phyloP scores from a whole-genome alignment of 2,797 vertebrate genomes.

The Paratrypauchen microcephalus region DNA sequence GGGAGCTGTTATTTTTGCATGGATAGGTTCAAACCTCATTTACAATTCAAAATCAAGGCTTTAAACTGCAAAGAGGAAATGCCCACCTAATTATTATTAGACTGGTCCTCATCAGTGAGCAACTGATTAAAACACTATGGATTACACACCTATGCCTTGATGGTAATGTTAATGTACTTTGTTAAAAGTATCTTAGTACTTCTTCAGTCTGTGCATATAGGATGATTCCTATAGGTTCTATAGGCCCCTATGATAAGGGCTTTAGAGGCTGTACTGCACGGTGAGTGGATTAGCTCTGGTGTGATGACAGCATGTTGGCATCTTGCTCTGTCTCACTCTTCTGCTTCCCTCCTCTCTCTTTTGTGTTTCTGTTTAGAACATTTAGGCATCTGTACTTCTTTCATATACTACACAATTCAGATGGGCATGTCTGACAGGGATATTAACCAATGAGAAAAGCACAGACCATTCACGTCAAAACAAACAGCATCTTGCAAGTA shows the following conservation, averaged over 20 bases:
- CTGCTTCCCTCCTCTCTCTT: slow-evolving; percentile 42
- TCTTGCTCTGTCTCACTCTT: slow-evolving; percentile 59
- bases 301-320: slow-evolving; percentile 69
- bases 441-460: no score
- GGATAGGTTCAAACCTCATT: slow-evolving; percentile 11
- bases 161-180: not conserved
- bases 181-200: not conserved
- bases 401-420: no score
- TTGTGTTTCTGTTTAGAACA: slow-evolving; percentile 47
- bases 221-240: slow-evolving; percentile 31
- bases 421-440: no score
- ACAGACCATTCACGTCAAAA: no score
- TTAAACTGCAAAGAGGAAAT: not conserved
- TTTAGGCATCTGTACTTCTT: slow-evolving; percentile 22
- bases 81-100: not conserved
- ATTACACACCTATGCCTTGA: not conserved
- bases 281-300: slow-evolving; percentile 70
- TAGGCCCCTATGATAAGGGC: not conserved
- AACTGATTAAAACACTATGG: not conserved
- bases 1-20: not conserved
- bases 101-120: slow-evolving; percentile 1
- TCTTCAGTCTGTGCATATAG: slow-evolving; percentile 10
- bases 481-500: no score
- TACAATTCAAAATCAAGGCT: slow-evolving; percentile 35
- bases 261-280: slow-evolving; percentile 23